Base-by-base conservation (phyloP, 1,140 invertebrate species). In the Listronotus oregonensis region DNA sequence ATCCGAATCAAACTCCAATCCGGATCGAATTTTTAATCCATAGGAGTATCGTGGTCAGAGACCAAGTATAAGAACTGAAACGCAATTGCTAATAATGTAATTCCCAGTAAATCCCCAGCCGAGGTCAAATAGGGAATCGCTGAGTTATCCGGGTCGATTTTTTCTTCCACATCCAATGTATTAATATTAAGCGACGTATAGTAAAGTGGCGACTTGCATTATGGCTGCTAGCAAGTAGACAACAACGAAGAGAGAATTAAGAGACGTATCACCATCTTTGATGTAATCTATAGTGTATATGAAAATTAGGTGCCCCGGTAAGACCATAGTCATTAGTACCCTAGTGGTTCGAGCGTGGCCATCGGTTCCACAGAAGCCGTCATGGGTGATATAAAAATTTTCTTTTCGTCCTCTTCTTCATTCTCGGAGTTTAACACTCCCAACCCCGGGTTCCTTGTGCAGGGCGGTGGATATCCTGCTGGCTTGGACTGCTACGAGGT, bases 101-200 rank as follows among this genome's bases (percentile, higher is more conserved):
- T 97, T 27, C 96, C 96, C 12, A 97, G 80, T 18, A 97, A 85
- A 82, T 98, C 96, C 18, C 95, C 95, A 1, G 95, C 79, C 0
- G 95, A 94, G 1, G 96, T 98, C 50, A 98, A 81, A 77, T 97
- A 96, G 12, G 96, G 96, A 76, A 98, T 98, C 12, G 95, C 93
- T 14, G 93, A 92, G 80, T 95, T 97, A 79, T 98, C 96, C 14
- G 96, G 96, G 81, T 98, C 94, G 74, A 95, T 89, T 31, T 88
- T 88, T 84, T 79, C 40, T 82, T 83, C 96, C 96, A 98, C 85
- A 97, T 92, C 80, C 85, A 88, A 52, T 91, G 80, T 14, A 95
- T 90, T 83, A 97, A 85, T 64, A 92, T 84, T 94, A 89, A 66
- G 93, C 91, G 54, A 92, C 85, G 75, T 92, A 89, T 58, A 94